Base-by-base conservation (phyloP, 2,113 vertebrate genomes). In the Anas platyrhynchos region DNA sequence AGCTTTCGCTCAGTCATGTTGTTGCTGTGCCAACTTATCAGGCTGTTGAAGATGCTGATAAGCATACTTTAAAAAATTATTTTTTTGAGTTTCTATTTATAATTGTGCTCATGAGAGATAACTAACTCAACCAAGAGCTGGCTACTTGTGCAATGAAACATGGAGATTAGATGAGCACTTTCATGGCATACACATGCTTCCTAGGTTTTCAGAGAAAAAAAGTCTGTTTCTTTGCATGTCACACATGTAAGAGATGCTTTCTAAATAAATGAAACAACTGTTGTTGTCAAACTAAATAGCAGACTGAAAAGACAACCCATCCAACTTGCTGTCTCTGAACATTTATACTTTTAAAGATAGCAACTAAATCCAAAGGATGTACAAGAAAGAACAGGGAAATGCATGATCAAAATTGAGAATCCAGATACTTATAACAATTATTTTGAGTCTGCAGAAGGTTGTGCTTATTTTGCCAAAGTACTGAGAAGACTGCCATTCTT, bases 281-380 rank as follows among this genome's bases (percentile, higher is more conserved):
- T 34, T 38, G 36, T 54, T 72, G 50, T 9, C 50, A 54, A 26
- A 50, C 26, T 38, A 54, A 54, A 54, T 29, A 6, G 66, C 18
- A 71, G 22, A 9, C 13, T 36, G 55, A 61, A 65, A 69, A 41
- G 7, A 18, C 41, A 43, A 2, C 15, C 65, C 38, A 36, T 46
- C 38, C 43, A 69, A 20, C 18, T 29, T 11, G 12, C 0, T 0
- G 11, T 48, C 48, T 72, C 21, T 59, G 14, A 81, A 44, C 7
- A 32, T 11, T 21, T 23, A 8, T 22, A 31, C 16, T 62, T 27
- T 43, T 44, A 17, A 34, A 83, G 1, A 15, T 59, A 59, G 7
- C 1, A 36, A 6, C 25, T 1, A 0, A 23, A 1, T 13, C 72
- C 59, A 55, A 50, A 55, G 25, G 2, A 23, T n/a, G 8, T 23